Evolutionary conservation across 2,113 vertebrate genomes (phyloP).

Genomic region (Microcebus griseorufus): DNA sequence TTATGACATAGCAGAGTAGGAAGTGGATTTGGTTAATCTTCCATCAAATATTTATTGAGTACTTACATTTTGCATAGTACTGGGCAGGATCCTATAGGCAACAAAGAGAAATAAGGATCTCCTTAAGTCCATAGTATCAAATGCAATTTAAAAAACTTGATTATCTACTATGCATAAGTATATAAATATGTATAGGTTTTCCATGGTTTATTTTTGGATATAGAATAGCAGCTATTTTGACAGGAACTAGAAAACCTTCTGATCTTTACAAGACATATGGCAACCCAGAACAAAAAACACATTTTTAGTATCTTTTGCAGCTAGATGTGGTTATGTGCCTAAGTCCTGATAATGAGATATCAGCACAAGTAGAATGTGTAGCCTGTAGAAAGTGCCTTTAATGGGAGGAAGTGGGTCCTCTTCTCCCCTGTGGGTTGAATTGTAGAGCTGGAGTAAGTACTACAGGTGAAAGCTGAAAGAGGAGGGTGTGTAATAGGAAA

Average conservation of each 20-base stretch:
- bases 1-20: neutral
- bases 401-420: accelerated
- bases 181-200: neutral
- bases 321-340: neutral
- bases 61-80: neutral
- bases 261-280: neutral
- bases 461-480: neutral
- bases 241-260: neutral
- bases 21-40: neutral
- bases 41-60: neutral
- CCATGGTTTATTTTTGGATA: neutral
- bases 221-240: neutral
- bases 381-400: neutral
- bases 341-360: neutral
- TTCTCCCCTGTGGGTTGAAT: neutral
- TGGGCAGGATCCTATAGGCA: neutral
- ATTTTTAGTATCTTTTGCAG: neutral
- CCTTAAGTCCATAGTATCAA: neutral
- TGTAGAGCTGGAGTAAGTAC: neutral
- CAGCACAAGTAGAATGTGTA: neutral
- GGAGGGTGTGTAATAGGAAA: neutral
- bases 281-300: neutral
- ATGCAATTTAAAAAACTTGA: neutral
- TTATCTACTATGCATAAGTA: neutral
- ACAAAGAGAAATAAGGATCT: neutral